phyloP scores from a whole-genome alignment of 1,140 invertebrate genomes.

The Ectropis grisescens region DNA sequence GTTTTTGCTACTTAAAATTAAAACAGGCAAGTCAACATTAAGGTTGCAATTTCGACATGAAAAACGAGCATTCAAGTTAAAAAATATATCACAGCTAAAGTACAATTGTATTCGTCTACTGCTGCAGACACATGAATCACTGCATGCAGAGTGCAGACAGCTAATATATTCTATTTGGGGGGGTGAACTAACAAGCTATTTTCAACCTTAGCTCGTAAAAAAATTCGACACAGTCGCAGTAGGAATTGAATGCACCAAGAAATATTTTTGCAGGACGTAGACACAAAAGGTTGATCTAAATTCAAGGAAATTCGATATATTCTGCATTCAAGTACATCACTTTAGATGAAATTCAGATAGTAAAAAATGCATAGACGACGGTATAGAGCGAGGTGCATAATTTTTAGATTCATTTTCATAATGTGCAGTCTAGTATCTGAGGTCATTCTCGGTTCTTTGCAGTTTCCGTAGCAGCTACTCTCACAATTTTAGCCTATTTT shows the following conservation, averaged over 20 bases:
- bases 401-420: constrained; percentile 67
- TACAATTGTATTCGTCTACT: constrained; percentile 49
- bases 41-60: constrained; percentile 11
- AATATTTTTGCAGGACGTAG: too few relatives aligned
- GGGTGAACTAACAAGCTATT: constrained; percentile 30
- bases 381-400: constrained; percentile 47
- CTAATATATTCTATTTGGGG: constrained; percentile 45
- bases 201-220: constrained; percentile 9
- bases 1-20: constrained; percentile 3
- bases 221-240: too few relatives aligned
- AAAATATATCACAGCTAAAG: constrained; percentile 14
- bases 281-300: constrained; percentile 39
- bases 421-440: constrained; percentile 53
- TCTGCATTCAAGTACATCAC: constrained; percentile 61
- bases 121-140: constrained; percentile 62
- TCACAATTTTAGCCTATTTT: too few relatives aligned
- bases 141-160: constrained; percentile 28
- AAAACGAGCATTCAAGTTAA: constrained; percentile 19
- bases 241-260: too few relatives aligned
- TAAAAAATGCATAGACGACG: constrained; percentile 62
- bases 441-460: constrained; percentile 45
- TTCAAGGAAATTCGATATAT: constrained; percentile 63
- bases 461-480: too few relatives aligned
- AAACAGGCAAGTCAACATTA: constrained; percentile 3
- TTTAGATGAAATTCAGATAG: constrained; percentile 39